A percentile compares a stretch with the other conserved stretches of the same genome.
phyloP scores from a whole-genome alignment of 2,797 vertebrate genomes.

The Micrastur ruficollis region DNA sequence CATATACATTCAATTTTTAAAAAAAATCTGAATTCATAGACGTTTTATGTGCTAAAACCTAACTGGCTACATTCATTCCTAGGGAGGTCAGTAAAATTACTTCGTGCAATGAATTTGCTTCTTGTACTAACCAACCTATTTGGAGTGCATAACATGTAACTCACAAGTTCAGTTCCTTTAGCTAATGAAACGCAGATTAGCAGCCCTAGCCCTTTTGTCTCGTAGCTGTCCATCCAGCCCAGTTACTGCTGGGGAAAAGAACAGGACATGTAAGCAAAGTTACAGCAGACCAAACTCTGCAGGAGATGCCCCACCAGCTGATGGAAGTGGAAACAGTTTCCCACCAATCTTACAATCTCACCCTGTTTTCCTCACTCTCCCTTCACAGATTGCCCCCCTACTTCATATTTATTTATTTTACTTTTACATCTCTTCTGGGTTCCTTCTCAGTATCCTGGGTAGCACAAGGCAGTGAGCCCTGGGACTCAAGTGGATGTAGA shows the following conservation, averaged over 20 bases:
- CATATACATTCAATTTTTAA: not conserved
- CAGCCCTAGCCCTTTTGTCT: not conserved
- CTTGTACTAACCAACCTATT: not conserved
- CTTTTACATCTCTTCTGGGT: accelerated
- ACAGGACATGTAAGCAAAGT: not conserved
- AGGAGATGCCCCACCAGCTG: not conserved
- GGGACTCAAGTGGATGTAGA: not conserved
- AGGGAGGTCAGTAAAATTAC: not conserved
- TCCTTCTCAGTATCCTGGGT: not conserved
- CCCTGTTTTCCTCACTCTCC: not conserved
- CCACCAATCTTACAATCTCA: not conserved
- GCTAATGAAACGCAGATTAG: not conserved
- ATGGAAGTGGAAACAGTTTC: not conserved
- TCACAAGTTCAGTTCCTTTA: not conserved
- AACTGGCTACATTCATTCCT: not conserved
- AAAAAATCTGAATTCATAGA: not conserved
- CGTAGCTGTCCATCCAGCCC: not conserved
- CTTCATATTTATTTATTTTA: accelerated
- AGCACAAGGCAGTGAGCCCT: not conserved
- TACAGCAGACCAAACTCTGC: not conserved
- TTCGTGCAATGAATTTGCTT: not conserved
- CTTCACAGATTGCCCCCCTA: accelerated
- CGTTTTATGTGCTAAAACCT: not conserved
- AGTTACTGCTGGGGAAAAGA: not conserved
- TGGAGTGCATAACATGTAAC: not conserved